phyloP scores from a whole-genome alignment of 2,888 invertebrate species.

The Priocnemis perturbator region DNA sequence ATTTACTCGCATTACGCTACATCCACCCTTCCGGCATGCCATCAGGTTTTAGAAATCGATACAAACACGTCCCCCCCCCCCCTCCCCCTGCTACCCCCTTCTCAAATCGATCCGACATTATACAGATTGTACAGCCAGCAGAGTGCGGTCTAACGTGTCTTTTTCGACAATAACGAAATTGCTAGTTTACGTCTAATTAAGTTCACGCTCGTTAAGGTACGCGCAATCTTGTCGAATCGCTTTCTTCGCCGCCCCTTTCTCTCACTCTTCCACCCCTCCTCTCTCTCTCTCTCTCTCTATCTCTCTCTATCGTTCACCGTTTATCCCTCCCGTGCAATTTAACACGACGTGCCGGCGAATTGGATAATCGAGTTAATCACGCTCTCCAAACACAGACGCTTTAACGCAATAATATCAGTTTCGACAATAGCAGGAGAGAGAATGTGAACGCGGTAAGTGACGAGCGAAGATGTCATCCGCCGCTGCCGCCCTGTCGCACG shows the following conservation, averaged over 20 bases:
- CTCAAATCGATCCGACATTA: too few relatives aligned
- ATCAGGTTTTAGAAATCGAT: too few relatives aligned
- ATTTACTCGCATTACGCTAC: neutral
- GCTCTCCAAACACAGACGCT: neutral
- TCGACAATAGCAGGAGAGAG: neutral
- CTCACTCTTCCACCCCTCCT: neutral
- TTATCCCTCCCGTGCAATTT: neutral
- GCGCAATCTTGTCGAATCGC: slow-evolving; percentile 1
- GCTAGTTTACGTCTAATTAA: neutral
- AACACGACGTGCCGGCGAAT: slow-evolving; percentile 2
- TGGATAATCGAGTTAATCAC: slow-evolving; percentile 1
- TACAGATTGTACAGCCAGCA: too few relatives aligned
- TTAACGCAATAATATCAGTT: neutral
- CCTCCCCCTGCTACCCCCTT: neutral
- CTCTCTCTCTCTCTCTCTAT: neutral
- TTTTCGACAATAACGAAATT: neutral
- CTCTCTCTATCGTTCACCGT: neutral
- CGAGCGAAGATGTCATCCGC: too few relatives aligned
- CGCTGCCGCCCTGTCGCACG: neutral
- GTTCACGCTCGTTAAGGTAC: neutral
- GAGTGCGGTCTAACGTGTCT: neutral
- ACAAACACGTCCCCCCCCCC: neutral
- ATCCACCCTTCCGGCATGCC: neutral
- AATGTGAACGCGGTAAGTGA: neutral
- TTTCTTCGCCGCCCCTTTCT: slow-evolving; percentile 2